Evolutionary conservation across 2,888 invertebrate species (phyloP).

Genomic region (Noctua comes): DNA sequence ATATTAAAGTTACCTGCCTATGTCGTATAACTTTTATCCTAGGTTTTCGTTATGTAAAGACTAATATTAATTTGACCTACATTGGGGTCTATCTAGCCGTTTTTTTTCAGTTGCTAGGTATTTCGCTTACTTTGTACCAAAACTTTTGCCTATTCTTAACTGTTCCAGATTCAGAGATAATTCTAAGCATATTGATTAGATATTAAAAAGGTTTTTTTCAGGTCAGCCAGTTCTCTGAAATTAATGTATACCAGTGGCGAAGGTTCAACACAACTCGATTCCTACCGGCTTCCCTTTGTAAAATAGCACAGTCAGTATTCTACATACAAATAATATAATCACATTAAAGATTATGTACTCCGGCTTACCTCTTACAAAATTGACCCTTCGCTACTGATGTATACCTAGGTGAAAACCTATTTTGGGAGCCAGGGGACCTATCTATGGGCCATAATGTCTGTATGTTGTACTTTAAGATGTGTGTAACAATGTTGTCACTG

Average conservation of each 20-base stretch:
- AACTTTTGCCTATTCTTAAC: neutral
- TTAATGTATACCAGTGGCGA: neutral
- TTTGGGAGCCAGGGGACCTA: neutral
- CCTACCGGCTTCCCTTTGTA: too few species aligned
- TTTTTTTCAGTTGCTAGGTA: neutral
- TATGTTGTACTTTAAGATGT: too few species aligned
- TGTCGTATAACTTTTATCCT: conserved; percentile 33
- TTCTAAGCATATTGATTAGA: neutral
- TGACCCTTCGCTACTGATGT: too few species aligned
- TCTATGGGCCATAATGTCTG: neutral
- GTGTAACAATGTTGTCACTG: too few species aligned
- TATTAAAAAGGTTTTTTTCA: neutral
- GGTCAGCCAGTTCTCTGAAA: neutral
- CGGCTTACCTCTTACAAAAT: too few species aligned
- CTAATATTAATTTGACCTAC: conserved; percentile 26
- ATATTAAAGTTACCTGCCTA: conserved; percentile 45
- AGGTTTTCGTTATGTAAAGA: conserved; percentile 3
- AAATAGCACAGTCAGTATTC: too few species aligned
- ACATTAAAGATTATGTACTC: too few species aligned
- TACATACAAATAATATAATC: too few species aligned
- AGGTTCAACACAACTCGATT: too few species aligned
- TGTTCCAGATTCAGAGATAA: too few species aligned
- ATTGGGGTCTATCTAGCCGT: neutral
- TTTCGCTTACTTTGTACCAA: neutral
- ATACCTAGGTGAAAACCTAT: neutral